Base-by-base conservation (phyloP, 2,797 vertebrate genomes). In the Silurus lanzhouensis region DNA sequence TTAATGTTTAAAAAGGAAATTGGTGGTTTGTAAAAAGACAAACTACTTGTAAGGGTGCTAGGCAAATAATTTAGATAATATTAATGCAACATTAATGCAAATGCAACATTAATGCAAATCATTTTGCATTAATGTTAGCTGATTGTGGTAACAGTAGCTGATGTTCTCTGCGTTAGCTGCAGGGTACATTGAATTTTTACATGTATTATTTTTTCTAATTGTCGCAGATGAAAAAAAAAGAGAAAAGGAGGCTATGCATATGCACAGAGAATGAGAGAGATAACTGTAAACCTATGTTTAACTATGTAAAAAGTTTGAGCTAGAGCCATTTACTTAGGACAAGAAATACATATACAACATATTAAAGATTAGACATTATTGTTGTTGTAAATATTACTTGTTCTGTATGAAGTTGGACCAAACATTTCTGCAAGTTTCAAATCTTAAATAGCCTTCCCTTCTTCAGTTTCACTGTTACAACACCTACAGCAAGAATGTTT, bases 391-490 rank as follows among this genome's bases (percentile, higher is more conserved):
- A 61, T 22, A 44, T 38, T 78, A 38, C 31, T 38, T 38, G 75
- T 61, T 5, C 27, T 44, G 44, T 22, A 38, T 77, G 31, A 77
- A 77, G 10, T n/a, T 5, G 58, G 27, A 44, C 12, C 48, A 10
- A 52, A 61, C 20, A 12, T 60, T 38, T 60, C 27, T 20, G 9
- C 19, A 77, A 60, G 12, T 12, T 38, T 70, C 15, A 25, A 58
- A 20, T 82, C 25, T 52, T 70, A 70, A 82, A 68, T 31, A 82
- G 68, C 17, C 27, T 58, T 82, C 31, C 48, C 25, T 68, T 15
- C n/a, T 57, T 82, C n/a, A 25, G 15, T 17, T 79, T 31, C 14
- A 48, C 60, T 63, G 60, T 64, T 60, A 64, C 25, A 64, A 46
- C 31, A 46, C 60, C 20, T 44, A 79, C 57, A 57, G 31, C 1